These are phyloP conservation scores for Smutsia gigantea DNA, from an alignment of 2,797 vertebrate genomes.

Conservation along the genomic window DNA sequence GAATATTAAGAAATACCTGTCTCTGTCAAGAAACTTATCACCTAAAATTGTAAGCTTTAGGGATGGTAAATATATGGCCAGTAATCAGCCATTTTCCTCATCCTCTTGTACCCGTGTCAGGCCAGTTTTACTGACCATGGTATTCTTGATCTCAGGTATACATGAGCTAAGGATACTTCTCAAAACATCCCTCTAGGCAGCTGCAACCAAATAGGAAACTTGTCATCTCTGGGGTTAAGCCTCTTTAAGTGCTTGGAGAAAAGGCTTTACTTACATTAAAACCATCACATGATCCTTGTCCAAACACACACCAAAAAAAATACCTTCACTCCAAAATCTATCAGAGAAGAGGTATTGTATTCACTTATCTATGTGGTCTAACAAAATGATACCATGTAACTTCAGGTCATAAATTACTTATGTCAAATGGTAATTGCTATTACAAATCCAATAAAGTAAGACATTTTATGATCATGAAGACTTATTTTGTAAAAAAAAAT, in stretches of 20 bases:
- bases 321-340: not conserved
- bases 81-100: not conserved
- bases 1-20: not conserved
- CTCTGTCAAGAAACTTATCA: not conserved
- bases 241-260: not conserved
- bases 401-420: not conserved
- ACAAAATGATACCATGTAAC: not conserved
- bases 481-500: not conserved
- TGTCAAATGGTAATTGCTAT: not conserved
- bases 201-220: not conserved
- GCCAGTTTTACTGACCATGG: not conserved
- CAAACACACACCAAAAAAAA: not conserved
- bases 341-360: not conserved
- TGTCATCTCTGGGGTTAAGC: not conserved
- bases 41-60: constrained; percentile 15
- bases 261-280: not conserved
- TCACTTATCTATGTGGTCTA: not conserved
- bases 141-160: not conserved
- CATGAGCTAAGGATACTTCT: not conserved
- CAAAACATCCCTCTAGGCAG: not conserved
- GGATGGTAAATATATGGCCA: not conserved
- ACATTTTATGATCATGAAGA: not conserved
- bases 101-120: not conserved
- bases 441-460: constrained; percentile 15
- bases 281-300: not conserved